phyloP scores from a whole-genome alignment of 2,797 vertebrate genomes.

The Paratrypauchen microcephalus region DNA sequence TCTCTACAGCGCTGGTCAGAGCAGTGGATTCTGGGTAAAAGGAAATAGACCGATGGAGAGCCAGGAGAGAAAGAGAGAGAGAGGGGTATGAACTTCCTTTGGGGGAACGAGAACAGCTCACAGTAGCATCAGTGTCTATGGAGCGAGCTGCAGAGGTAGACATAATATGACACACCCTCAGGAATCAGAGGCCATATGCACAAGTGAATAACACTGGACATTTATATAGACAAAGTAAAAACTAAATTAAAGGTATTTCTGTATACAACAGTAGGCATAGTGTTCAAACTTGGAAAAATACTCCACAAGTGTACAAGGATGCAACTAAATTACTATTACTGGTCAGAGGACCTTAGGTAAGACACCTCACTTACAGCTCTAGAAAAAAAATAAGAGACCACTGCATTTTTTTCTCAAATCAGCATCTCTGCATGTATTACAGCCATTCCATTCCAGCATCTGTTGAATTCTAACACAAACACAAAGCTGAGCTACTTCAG shows the following conservation, averaged over 20 bases:
- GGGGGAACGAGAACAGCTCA: conserved; percentile 49
- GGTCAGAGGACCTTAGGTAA: too few relatives aligned
- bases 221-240: conserved; percentile 4
- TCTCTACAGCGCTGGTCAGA: conserved; percentile 40
- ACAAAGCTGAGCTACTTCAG: too few relatives aligned
- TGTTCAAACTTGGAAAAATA: too few relatives aligned
- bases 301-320: too few relatives aligned
- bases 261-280: neutral
- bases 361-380: too few relatives aligned
- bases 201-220: neutral
- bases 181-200: conserved; percentile 1
- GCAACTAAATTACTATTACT: too few relatives aligned
- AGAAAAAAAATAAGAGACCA: too few relatives aligned
- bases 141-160: conserved; percentile 34
- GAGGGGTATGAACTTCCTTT: conserved; percentile 44
- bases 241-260: neutral
- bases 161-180: conserved; percentile 37
- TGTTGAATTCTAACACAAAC: too few relatives aligned
- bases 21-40: conserved; percentile 15
- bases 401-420: too few relatives aligned
- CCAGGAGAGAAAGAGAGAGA: conserved; percentile 17
- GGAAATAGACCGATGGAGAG: conserved; percentile 8
- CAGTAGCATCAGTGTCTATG: conserved; percentile 33
- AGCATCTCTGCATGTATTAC: too few relatives aligned
- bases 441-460: too few relatives aligned